These are phyloP conservation scores for Masnerella sp. DNA, from an alignment of 2,888 invertebrate genomes.

Conservation along the genomic window DNA sequence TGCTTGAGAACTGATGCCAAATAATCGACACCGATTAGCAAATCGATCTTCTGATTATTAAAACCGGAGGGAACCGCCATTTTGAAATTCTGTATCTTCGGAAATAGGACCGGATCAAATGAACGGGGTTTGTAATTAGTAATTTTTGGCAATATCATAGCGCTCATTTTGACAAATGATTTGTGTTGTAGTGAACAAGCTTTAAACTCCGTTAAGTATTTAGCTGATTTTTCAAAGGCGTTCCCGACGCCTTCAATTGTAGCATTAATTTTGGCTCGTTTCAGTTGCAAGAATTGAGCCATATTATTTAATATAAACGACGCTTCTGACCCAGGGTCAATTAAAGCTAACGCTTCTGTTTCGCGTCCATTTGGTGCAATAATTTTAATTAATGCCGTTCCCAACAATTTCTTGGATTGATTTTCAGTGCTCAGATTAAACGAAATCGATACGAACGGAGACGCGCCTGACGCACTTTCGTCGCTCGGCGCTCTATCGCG, in stretches of 20 bases:
- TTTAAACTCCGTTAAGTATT: not conserved
- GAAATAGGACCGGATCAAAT: not conserved
- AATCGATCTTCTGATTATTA: not conserved
- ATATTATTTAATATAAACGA: not conserved
- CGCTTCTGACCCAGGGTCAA: not conserved
- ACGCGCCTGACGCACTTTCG: too few species aligned
- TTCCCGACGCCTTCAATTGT: not conserved
- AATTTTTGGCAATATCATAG: not conserved
- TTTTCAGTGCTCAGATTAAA: not conserved
- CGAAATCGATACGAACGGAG: too few species aligned
- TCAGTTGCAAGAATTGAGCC: not conserved
- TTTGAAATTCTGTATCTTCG: not conserved
- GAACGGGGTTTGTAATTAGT: not conserved
- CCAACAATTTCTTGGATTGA: not conserved
- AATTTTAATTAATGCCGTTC: not conserved
- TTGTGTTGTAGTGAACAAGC: not conserved
- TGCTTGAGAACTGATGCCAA: not conserved
- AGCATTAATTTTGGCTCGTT: not conserved
- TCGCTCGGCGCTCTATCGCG: too few species aligned
- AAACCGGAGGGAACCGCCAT: not conserved
- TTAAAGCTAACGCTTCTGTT: not conserved
- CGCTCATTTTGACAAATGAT: not conserved
- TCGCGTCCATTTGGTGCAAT: not conserved
- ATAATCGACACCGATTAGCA: not conserved
- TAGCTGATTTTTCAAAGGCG: not conserved